Evolutionary conservation across 1,140 invertebrate genomes (phyloP), one percentile per base, ranked within the genome.

Genomic region (Scaptomyza pallida): DNA sequence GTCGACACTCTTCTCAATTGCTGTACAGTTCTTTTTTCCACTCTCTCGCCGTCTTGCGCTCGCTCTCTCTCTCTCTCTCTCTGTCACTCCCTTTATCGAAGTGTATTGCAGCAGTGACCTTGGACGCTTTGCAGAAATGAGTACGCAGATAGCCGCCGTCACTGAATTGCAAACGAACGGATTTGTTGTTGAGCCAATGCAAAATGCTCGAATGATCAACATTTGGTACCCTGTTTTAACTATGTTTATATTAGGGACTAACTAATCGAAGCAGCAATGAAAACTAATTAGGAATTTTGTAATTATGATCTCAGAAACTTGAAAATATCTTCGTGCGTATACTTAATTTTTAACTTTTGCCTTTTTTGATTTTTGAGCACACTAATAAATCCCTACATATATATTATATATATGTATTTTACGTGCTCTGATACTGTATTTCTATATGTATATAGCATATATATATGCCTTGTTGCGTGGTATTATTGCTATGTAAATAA

Each of bases 41-140:
- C 43, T n/a, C 47, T 37, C 35, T 54, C 55, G n/a, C n/a, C n/a
- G n/a, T n/a, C n/a, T n/a, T n/a, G n/a, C n/a, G n/a, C n/a, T n/a
- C n/a, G n/a, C n/a, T 30, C 8, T 30, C 26, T 72, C 21, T 59
- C 43, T n/a, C 47, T 37, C 35, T 54, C 55, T 41, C 21, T 16
- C 5, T 63, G 3, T 4, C 16, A 30, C 5, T 16, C 13, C 41
- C 35, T 33, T 56, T 76, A 15, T 54, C 72, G n/a, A 40, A 59
- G 26, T n/a, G n/a, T 33, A 30, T 45, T 33, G 40, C 44, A 17
- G 47, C 47, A 41, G 41, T 68, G 79, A 83, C 80, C 79, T 83
- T 83, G 80, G 75, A 43, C 54, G 44, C 43, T 35, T 51, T 67
- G 80, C 71, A 83, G 68, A 83, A 78, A 76, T 26, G 45, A 40